phyloP scores from a whole-genome alignment of 2,113 vertebrate species.

The Mormoops blainvillei region DNA sequence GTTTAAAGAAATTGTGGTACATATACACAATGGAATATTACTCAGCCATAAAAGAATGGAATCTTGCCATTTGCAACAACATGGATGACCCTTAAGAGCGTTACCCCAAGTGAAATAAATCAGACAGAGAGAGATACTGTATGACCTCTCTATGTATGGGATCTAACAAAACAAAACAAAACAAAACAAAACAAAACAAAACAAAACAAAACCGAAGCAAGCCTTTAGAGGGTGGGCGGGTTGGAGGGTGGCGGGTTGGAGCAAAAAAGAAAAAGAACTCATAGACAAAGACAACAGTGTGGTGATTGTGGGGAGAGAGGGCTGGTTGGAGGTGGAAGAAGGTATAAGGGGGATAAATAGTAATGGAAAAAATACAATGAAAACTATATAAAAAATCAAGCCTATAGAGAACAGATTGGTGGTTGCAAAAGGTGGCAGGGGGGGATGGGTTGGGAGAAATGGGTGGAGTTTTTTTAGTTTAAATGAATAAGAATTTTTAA shows the following conservation, averaged over 20 bases:
- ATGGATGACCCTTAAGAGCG: not conserved
- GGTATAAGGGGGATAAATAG: no score
- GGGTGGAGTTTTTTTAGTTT: not conserved
- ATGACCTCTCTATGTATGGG: not conserved
- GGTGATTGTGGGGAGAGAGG: no score
- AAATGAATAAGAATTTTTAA: not conserved
- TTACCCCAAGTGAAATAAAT: not conserved
- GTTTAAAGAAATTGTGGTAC: not conserved
- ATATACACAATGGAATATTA: not conserved
- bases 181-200: not conserved
- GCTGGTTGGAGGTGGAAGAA: no score
- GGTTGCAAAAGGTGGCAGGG: not conserved
- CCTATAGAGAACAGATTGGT: not conserved
- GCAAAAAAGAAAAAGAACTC: no score
- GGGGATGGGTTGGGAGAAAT: not conserved
- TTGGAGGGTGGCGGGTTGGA: no score
- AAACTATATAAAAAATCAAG: not conserved
- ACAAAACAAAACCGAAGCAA: not conserved
- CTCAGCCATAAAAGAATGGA: not conserved
- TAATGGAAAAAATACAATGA: no score
- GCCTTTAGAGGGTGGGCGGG: not conserved
- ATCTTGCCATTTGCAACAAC: not conserved
- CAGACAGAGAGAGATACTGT: not conserved
- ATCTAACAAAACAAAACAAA: not conserved
- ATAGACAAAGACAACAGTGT: no score